phyloP scores from a whole-genome alignment of 2,113 vertebrate genomes.

The Scartelaos histophorus region DNA sequence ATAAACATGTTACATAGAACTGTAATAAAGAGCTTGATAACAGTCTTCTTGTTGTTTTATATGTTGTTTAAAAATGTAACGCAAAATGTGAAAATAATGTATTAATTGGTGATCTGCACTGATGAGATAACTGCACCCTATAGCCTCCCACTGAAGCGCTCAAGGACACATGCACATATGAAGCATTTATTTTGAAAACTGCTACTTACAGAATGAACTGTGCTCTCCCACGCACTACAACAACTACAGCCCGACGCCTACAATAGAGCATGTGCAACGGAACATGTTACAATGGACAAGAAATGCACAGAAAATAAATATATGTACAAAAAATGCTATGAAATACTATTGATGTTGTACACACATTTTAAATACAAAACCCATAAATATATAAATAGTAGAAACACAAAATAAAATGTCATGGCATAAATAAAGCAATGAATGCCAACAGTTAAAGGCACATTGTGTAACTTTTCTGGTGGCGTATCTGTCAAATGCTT shows the following conservation, averaged over 20 bases:
- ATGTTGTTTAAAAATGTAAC: neutral
- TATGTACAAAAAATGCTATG: neutral
- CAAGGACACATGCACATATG: slow-evolving; percentile 21
- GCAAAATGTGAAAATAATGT: neutral
- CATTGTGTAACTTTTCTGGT: too few relatives aligned
- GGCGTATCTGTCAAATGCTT: too few relatives aligned
- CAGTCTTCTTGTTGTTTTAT: neutral
- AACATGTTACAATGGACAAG: neutral
- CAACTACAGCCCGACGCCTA: slow-evolving; percentile 11
- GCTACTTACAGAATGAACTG: slow-evolving; percentile 23
- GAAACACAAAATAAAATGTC: neutral
- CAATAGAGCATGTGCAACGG: slow-evolving; percentile 13
- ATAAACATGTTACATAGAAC: too few relatives aligned
- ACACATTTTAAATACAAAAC: neutral
- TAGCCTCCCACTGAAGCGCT: slow-evolving; percentile 38
- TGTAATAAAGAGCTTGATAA: neutral
- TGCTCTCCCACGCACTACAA: slow-evolving; percentile 27
- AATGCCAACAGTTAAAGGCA: neutral
- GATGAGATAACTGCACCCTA: slow-evolving; percentile 17
- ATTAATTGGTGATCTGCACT: slow-evolving; percentile 8
- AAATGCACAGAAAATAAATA: neutral
- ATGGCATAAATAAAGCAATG: neutral
- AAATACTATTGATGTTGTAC: neutral
- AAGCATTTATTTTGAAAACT: slow-evolving; percentile 33
- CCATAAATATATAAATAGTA: neutral